Conservation (phyloP, 2,888 invertebrate genomes). For the Anticlea derivata region DNA sequence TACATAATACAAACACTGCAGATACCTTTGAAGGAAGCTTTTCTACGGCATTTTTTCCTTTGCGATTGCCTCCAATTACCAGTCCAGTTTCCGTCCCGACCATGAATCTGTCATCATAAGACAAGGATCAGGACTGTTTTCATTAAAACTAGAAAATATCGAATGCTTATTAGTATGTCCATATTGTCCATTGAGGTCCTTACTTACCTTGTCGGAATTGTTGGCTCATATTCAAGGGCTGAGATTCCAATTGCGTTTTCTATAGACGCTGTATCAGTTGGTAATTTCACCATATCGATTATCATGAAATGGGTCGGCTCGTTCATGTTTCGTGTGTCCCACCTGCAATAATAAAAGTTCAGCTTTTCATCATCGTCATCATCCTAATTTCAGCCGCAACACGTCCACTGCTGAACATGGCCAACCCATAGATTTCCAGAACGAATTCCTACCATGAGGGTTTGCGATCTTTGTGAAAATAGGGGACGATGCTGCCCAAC, state of each 20-base stretch:
- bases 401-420: too few relatives aligned
- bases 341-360: constrained; percentile 75
- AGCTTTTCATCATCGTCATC: too few relatives aligned
- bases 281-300: constrained; percentile 86
- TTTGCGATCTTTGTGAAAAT: too few relatives aligned
- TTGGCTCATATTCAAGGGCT: constrained; percentile 89
- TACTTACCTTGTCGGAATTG: constrained; percentile 87
- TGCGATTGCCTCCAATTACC: constrained; percentile 89
- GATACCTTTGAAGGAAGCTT: constrained; percentile 86
- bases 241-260: constrained; percentile 86
- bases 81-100: constrained; percentile 89
- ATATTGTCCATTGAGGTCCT: too few relatives aligned
- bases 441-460: too few relatives aligned
- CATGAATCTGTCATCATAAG: constrained; percentile 82
- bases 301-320: constrained; percentile 87
- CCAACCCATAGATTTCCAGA: too few relatives aligned
- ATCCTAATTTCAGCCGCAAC: too few relatives aligned
- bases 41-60: constrained; percentile 88
- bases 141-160: neutral
- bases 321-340: constrained; percentile 88
- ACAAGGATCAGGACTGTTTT: neutral
- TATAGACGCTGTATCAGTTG: constrained; percentile 82
- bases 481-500: too few relatives aligned
- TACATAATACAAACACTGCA: too few relatives aligned
- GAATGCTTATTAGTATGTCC: too few relatives aligned